Percentiles rank a stretch among this genome's conserved stretches.
Evolutionary conservation across 2,113 vertebrate genomes (phyloP).

Genomic region (Calidris pygmaea): DNA sequence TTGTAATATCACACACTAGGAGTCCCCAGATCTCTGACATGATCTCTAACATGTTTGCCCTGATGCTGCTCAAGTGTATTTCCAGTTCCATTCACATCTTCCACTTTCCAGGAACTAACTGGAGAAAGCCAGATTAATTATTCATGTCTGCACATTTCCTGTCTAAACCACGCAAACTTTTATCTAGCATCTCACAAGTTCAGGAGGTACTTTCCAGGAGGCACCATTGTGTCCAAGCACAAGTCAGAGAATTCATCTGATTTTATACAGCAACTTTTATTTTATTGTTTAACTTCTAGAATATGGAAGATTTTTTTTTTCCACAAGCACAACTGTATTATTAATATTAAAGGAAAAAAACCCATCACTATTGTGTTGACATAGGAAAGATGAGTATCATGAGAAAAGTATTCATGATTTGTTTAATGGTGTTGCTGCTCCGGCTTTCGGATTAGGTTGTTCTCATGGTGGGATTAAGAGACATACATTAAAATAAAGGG

Average conservation of each 20-base stretch:
- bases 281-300: conserved; percentile 4
- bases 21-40: not conserved
- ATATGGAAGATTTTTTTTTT: not conserved
- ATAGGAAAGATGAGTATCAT: conserved; percentile 9
- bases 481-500: not conserved
- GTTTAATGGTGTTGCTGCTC: conserved; percentile 1
- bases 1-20: not conserved
- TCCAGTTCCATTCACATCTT: not conserved
- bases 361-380: not conserved
- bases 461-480: conserved; percentile 42
- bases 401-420: conserved; percentile 50
- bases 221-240: not conserved
- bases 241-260: not conserved
- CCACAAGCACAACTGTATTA: not conserved
- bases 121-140: not conserved
- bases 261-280: not conserved
- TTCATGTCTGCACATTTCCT: not conserved
- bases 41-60: too few species aligned
- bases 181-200: not conserved
- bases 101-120: not conserved
- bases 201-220: not conserved
- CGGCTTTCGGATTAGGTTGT: not conserved
- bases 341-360: conserved; percentile 34
- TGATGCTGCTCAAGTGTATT: not conserved
- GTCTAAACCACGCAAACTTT: not conserved